Evolutionary conservation across 2,113 vertebrate genomes (phyloP), one percentile per base, ranked within the genome.

Genomic region (Myocastor coypus): DNA sequence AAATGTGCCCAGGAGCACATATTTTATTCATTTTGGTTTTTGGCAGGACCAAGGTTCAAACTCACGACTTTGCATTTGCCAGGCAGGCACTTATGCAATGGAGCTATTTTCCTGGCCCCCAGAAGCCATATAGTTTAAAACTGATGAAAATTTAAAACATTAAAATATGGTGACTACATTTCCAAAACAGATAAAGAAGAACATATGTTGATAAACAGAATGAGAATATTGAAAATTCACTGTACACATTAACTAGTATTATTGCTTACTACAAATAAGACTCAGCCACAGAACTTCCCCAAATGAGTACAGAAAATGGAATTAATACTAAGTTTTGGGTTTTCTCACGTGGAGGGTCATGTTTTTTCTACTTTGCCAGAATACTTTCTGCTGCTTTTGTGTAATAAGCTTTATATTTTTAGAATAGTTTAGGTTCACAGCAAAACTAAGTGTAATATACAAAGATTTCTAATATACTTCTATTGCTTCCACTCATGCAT

Each of bases 121-220:
- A n/a, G n/a, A n/a, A n/a, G n/a, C n/a, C n/a, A n/a, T n/a, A n/a
- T n/a, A 82, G 75, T 63, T 93, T 83, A 34, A 77, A 61, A 92
- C 75, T 24, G 26, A 57, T 85, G 10, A 90, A 83, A 91, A 95
- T 24, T 83, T 75, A 82, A 86, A 94, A 50, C 85, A 86, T 19
- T 92, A 82, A 90, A 87, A 93, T 32, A 91, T 83, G 55, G 87
- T 90, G 55, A 83, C 55, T 14, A 57, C 50, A 83, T 77, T 94
- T 92, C 80, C 59, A 61, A 92, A 94, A 91, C 32, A 68, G 32
- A 82, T 81, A 89, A 40, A 78, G 83, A 42, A 66, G 34, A 89
- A 90, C 26, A 40, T 16, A 73, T 42, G 1, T 16, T 95, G 66
- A 83, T 20, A 86, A 89, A 77, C 37, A 90, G 93, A 87, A 46